phyloP scores from a whole-genome alignment of 2,888 invertebrate genomes.

The Nematopogon swammerdamellus region DNA sequence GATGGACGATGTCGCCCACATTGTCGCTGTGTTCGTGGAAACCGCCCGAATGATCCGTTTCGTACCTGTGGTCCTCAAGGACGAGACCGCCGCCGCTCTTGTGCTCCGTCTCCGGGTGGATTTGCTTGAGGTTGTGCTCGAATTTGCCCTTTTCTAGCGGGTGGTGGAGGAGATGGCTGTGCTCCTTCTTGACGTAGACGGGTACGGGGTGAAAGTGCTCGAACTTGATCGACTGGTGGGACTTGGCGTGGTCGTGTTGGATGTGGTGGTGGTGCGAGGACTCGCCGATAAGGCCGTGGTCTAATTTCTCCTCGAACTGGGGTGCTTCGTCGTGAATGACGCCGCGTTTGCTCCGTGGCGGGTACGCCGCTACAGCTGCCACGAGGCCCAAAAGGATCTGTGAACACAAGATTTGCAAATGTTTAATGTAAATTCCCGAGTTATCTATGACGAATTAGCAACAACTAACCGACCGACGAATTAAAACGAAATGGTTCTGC shows the following conservation, averaged over 20 bases:
- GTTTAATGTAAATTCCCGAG: too few species aligned
- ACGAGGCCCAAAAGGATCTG: conserved; percentile 50
- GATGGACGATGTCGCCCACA: conserved; percentile 16
- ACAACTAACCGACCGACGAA: too few species aligned
- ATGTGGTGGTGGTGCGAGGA: conserved; percentile 58
- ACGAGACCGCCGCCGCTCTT: conserved; percentile 57
- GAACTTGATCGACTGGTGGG: conserved; percentile 67
- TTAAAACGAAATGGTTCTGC: too few species aligned
- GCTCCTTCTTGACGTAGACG: conserved; percentile 66
- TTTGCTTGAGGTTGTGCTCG: conserved; percentile 56
- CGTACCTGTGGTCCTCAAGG: conserved; percentile 54
- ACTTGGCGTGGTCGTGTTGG: conserved; percentile 64
- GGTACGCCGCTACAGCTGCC: conserved; percentile 41
- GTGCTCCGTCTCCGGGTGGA: conserved; percentile 61
- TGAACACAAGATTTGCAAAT: conserved; percentile 12
- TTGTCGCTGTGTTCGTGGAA: conserved; percentile 8
- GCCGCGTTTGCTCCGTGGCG: conserved; percentile 19
- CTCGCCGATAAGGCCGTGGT: conserved; percentile 38
- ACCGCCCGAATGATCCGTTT: conserved; percentile 29
- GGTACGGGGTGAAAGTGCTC: conserved; percentile 70
- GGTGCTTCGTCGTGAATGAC: conserved; percentile 38
- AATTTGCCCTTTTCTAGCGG: conserved; percentile 62
- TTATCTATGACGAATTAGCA: too few species aligned
- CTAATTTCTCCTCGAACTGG: conserved; percentile 34
- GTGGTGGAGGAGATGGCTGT: conserved; percentile 61